phyloP scores from a whole-genome alignment of 1,140 invertebrate species.

The Physella acuta region DNA sequence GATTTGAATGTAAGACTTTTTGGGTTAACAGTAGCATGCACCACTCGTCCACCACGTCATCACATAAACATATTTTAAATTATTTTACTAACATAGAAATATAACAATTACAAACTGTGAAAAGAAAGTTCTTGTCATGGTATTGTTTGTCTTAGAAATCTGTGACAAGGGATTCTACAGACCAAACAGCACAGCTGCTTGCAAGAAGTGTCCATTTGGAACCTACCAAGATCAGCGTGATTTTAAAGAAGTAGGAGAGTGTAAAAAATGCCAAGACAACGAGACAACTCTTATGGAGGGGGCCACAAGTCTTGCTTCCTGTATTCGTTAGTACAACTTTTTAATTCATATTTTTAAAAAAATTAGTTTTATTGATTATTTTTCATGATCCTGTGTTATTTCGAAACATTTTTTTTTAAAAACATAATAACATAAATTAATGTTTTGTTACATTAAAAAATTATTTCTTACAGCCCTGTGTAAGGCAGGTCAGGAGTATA shows the following conservation, averaged over 20 bases:
- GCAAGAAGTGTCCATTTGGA: constrained; percentile 8
- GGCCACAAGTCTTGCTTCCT: neutral
- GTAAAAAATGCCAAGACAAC: neutral
- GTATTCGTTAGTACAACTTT: constrained; percentile 11
- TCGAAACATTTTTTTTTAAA: neutral
- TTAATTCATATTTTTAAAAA: neutral
- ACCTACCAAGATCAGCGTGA: neutral
- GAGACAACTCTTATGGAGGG: constrained; percentile 17
- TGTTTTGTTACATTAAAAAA: neutral
- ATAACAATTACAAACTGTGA: neutral
- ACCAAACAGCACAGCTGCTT: neutral
- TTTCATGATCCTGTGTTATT: too few relatives aligned
- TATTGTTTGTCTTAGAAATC: neutral
- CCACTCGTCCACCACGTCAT: neutral
- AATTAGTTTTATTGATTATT: neutral
- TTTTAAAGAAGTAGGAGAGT: neutral
- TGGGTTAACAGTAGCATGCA: neutral
- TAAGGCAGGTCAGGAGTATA: neutral
- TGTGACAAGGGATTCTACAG: constrained; percentile 6
- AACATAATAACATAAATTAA: neutral
- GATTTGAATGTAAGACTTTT: neutral
- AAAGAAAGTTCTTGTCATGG: neutral
- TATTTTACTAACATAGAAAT: too few relatives aligned
- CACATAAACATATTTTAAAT: neutral
- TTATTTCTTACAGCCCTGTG: neutral